These are phyloP conservation scores for Leucopsar rothschildi DNA, from an alignment of 2,113 vertebrate species.

Conservation along the genomic window DNA sequence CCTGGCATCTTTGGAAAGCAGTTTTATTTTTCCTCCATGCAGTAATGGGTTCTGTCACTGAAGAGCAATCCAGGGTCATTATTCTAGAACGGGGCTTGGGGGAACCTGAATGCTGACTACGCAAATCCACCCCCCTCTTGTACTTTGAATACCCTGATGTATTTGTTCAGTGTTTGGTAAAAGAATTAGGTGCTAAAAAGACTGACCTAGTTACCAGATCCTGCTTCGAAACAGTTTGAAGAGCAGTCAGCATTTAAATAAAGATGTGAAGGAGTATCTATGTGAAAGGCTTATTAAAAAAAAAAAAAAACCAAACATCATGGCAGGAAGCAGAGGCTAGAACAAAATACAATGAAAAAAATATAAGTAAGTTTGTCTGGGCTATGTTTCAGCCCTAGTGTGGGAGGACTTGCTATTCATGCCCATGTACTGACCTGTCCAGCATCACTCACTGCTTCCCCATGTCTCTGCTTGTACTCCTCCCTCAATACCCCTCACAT, in stretches of 20 bases:
- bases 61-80: neutral
- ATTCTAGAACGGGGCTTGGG: neutral
- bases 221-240: neutral
- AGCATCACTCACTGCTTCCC: neutral
- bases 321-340: neutral
- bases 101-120: slow-evolving; percentile 16
- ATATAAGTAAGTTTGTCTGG: neutral
- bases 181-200: slow-evolving; percentile 24
- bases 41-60: neutral
- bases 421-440: accelerated
- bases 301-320: neutral
- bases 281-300: neutral
- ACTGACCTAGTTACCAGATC: neutral
- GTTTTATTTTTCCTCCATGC: slow-evolving; percentile 27
- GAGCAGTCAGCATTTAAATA: neutral
- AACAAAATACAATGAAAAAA: neutral
- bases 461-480: accelerated
- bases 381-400: neutral
- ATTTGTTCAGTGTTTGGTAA: slow-evolving; percentile 11
- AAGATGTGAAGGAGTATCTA: neutral
- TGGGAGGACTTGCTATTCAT: neutral
- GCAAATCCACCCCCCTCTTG: neutral
- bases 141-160: neutral
- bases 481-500: neutral
- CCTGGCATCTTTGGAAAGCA: slow-evolving; percentile 36